These are phyloP conservation scores for Hemitrygon akajei DNA, from an alignment of 2,797 vertebrate species.

Conservation along the genomic window DNA sequence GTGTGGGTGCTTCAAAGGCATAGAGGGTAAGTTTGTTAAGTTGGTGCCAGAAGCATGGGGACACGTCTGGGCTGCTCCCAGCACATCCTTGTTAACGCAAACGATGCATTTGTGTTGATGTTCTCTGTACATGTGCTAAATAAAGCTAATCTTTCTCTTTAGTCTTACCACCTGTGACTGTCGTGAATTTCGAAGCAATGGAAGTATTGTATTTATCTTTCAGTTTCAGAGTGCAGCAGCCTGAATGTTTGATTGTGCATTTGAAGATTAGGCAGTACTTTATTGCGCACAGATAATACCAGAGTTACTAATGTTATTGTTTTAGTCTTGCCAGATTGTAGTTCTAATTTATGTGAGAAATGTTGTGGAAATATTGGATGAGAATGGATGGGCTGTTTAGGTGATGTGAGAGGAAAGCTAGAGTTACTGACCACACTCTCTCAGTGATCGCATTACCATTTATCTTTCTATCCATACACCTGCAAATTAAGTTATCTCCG, in stretches of 20 bases:
- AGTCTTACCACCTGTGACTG: too few relatives aligned
- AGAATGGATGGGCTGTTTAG: conserved; percentile 58
- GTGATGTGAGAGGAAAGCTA: conserved; percentile 57
- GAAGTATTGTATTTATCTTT: neutral
- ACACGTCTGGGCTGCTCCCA: too few relatives aligned
- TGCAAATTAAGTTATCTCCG: conserved; percentile 70
- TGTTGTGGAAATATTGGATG: conserved; percentile 49
- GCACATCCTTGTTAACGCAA: too few relatives aligned
- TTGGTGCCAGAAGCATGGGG: too few relatives aligned
- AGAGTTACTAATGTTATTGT: neutral
- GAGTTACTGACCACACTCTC: conserved; percentile 64
- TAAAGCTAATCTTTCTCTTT: too few relatives aligned
- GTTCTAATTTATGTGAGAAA: conserved; percentile 45
- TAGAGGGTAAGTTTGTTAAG: too few relatives aligned
- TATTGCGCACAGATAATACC: neutral
- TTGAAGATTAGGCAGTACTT: neutral
- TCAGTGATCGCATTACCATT: conserved; percentile 63
- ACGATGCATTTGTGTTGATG: too few relatives aligned
- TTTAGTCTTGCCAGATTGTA: conserved; percentile 41
- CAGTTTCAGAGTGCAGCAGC: neutral
- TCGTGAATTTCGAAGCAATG: too few relatives aligned
- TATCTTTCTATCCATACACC: conserved; percentile 71
- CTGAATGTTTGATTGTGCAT: neutral
- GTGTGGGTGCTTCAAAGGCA: too few relatives aligned
- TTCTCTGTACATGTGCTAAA: too few relatives aligned